A percentile compares a stretch with the other conserved stretches of the same genome.
phyloP scores from a whole-genome alignment of 1,140 invertebrate genomes.

The Pseudomyrmex pallidus region DNA sequence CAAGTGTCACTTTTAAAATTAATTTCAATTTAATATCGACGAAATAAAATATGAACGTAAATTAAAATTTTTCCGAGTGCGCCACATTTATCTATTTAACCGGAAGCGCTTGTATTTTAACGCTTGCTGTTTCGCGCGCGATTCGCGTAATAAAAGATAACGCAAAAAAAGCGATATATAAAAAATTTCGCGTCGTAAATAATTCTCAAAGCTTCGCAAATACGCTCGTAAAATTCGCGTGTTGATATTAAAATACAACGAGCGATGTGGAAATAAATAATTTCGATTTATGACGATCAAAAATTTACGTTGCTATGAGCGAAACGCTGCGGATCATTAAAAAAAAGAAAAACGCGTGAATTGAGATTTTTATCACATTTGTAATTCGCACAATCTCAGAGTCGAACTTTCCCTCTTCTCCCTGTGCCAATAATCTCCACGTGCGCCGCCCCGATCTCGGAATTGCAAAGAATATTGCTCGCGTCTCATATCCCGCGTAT shows the following conservation, averaged over 20 bases:
- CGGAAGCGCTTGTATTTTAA: too few relatives aligned
- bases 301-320: background rate
- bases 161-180: background rate
- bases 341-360: background rate
- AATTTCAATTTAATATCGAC: constrained; percentile 14
- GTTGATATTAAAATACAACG: background rate
- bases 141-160: background rate
- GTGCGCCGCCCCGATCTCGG: constrained; percentile 14
- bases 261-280: background rate
- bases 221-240: background rate
- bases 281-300: background rate
- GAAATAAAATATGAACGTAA: background rate
- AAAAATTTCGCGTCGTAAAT: background rate
- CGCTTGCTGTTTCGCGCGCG: background rate
- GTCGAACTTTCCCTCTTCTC: background rate
- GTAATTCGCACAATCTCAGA: background rate
- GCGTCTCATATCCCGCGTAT: background rate
- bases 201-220: background rate
- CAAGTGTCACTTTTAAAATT: constrained; percentile 1
- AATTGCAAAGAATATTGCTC: constrained; percentile 28
- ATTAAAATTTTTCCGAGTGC: background rate
- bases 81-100: too few relatives aligned
- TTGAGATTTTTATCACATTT: constrained; percentile 3
- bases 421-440: too few relatives aligned
- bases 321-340: background rate